Base-by-base conservation (phyloP, 2,113 vertebrate species). In the Amblyornis subalaris region DNA sequence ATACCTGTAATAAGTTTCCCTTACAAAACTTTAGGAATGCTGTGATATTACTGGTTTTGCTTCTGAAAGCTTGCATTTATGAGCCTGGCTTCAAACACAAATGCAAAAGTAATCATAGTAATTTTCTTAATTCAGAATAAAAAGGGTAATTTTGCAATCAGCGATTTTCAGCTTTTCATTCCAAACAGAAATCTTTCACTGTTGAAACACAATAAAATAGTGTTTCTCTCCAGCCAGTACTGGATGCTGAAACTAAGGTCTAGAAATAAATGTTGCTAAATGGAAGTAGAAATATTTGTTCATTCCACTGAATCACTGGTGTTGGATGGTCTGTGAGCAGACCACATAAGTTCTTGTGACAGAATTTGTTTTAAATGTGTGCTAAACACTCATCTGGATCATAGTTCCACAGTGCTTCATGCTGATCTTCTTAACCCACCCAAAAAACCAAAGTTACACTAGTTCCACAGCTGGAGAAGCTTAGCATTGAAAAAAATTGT, bases 81-180 rank as follows among this genome's bases (percentile, higher is more conserved):
- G 6, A 83, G 21, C 33, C 38, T 36, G 45, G 38, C 36, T 93
- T 79, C 38, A 77, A 90, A 82, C 50, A 50, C 28, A 81, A 84
- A 53, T 62, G 50, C 38, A 48, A 93, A 91, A 85, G 51, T 64
- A 89, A 35, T 61, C 23, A 36, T 17, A 86, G 33, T 26, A 19
- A 89, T 90, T 94, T 89, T 33, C 45, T 93, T 81, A 83, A 87
- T 74, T 92, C 24, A 23, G 47, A 84, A 70, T 70, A 70, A 95
- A 94, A 86, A 38, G 8, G 13, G 14, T 33, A 38, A 62, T 92
- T 86, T 94, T 62, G 7, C 23, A 47, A 81, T 65, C 58, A 23
- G 13, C 22, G 31, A 10, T 90, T 82, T 85, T 72, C 26, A 31
- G 15, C 29, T 92, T 95, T 86, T 42, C 20, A 83, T 57, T 83